A percentile compares a stretch with the other conserved stretches of the same genome.
Evolutionary conservation across 2,113 vertebrate species (phyloP).

Genomic region (Pterophyllum scalare): DNA sequence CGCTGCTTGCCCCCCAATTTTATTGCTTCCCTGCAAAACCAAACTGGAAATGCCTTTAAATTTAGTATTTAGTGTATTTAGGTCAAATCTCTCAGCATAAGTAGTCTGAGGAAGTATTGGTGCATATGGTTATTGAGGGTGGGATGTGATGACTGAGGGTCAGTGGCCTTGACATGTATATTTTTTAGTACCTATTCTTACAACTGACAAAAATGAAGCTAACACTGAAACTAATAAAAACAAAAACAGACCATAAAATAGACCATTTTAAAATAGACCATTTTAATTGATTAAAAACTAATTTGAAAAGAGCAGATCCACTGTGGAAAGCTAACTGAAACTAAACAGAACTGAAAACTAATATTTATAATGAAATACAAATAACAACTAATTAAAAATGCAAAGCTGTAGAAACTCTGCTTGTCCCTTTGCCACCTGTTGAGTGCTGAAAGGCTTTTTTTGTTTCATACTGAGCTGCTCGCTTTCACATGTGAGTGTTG

Average conservation of each 20-base stretch:
- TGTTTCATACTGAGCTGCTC: conserved; percentile 46
- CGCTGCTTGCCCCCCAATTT: too few species aligned
- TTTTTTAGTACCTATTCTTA: not conserved
- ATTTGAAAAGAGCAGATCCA: not conserved
- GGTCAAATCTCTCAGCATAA: not conserved
- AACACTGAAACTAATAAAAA: not conserved
- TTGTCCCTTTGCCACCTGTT: not conserved
- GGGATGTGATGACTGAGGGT: too few species aligned
- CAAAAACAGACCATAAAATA: too few species aligned
- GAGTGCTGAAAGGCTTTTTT: conserved; percentile 12
- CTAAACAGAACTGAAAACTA: not conserved
- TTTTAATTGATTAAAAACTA: not conserved
- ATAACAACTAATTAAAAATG: not conserved
- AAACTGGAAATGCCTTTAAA: not conserved
- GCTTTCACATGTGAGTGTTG: conserved; percentile 39
- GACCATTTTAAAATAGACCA: too few species aligned
- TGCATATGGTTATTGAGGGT: not conserved
- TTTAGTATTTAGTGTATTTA: not conserved
- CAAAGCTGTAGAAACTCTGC: not conserved
- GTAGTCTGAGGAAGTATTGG: not conserved
- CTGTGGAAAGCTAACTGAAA: not conserved
- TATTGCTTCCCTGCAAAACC: not conserved
- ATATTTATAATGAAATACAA: not conserved
- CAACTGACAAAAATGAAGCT: not conserved
- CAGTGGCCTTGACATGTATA: too few species aligned